Percentiles rank a stretch among this genome's conserved stretches.
Conservation (phyloP, 1,140 invertebrate species). For the Frieseomelitta varia region DNA sequence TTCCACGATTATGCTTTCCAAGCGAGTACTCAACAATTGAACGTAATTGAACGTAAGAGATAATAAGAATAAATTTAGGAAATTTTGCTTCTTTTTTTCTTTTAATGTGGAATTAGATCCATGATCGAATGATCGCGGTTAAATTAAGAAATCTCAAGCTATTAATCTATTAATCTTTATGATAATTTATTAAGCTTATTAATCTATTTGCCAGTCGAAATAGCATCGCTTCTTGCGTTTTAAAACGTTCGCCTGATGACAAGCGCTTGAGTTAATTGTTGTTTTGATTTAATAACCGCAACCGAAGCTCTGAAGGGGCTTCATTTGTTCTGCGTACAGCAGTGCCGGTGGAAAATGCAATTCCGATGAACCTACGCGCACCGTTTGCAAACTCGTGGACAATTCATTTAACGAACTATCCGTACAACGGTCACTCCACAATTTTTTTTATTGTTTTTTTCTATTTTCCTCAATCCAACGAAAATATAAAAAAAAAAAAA, state of each 20-base stretch:
- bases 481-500: not conserved
- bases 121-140: too few relatives aligned
- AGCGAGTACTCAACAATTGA: too few relatives aligned
- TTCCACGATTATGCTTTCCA: too few relatives aligned
- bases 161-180: too few relatives aligned
- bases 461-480: too few relatives aligned
- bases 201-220: slow-evolving; percentile 4
- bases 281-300: slow-evolving; percentile 1
- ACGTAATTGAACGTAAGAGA: too few relatives aligned
- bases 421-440: not conserved
- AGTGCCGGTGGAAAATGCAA: slow-evolving; percentile 18
- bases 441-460: not conserved
- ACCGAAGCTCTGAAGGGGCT: slow-evolving; percentile 14
- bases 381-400: not conserved
- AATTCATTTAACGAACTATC: slow-evolving; percentile 5
- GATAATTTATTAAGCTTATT: too few relatives aligned
- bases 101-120: too few relatives aligned
- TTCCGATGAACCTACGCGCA: slow-evolving; percentile 10
- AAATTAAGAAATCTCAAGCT: not conserved
- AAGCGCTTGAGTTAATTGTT: slow-evolving; percentile 36
- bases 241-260: slow-evolving; percentile 9
- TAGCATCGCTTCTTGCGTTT: not conserved
- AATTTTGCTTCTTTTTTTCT: not conserved
- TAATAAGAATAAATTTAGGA: not conserved
- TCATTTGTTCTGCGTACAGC: slow-evolving; percentile 22